Evolutionary conservation across 2,888 invertebrate genomes (phyloP).

Genomic region (Aleiodes leptofemur): DNA sequence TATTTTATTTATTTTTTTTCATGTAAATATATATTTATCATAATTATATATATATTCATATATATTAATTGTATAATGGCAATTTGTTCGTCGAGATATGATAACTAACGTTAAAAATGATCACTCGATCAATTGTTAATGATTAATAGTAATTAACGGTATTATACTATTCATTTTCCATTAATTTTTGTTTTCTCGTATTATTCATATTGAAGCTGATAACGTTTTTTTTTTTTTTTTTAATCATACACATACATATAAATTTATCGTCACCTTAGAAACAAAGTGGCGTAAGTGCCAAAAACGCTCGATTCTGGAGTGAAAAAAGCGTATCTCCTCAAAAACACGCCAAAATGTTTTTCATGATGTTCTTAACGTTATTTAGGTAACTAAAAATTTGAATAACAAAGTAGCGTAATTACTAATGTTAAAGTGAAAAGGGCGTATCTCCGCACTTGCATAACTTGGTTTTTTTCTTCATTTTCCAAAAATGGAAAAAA

Average conservation of each 20-base stretch:
- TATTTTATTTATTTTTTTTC: neutral
- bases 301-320: too few relatives aligned
- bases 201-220: constrained; percentile 23
- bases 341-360: too few relatives aligned
- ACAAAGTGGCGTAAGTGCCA: too few relatives aligned
- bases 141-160: constrained; percentile 32
- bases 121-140: constrained; percentile 18
- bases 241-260: constrained; percentile 1
- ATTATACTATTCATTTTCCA: constrained; percentile 14
- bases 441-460: too few relatives aligned
- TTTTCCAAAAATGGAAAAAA: too few relatives aligned
- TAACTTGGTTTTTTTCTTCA: too few relatives aligned
- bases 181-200: neutral
- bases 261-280: neutral
- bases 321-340: too few relatives aligned
- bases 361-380: too few relatives aligned
- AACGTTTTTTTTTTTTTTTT: constrained; percentile 12
- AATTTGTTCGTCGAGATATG: constrained; percentile 46
- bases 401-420: too few relatives aligned
- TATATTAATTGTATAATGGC: constrained; percentile 49
- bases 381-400: too few relatives aligned
- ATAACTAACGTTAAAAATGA: constrained; percentile 58
- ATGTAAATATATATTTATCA: constrained; percentile 35
- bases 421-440: too few relatives aligned
- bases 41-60: constrained; percentile 46